These are phyloP conservation scores for Mesorhabditis sp. DNA, from an alignment of 2,888 invertebrate genomes.

Conservation along the genomic window DNA sequence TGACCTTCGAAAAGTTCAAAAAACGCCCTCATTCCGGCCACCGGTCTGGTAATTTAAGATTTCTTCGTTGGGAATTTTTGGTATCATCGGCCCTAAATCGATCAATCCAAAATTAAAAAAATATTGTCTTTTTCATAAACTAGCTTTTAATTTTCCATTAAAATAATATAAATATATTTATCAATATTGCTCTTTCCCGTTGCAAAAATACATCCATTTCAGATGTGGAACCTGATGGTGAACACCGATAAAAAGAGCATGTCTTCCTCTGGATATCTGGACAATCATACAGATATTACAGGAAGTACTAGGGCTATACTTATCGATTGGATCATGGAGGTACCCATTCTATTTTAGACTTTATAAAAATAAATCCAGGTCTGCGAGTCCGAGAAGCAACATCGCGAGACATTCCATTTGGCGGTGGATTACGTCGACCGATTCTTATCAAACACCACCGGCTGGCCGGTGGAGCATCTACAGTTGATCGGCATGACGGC, in stretches of 20 bases:
- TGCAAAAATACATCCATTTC: background rate
- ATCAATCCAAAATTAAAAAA: no score
- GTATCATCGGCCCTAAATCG: no score
- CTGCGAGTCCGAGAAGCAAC: slow-evolving; percentile 89
- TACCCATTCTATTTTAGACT: slow-evolving; percentile 53
- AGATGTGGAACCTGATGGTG: slow-evolving; percentile 82
- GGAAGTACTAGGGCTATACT: slow-evolving; percentile 89
- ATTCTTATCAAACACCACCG: slow-evolving; percentile 58
- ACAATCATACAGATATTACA: slow-evolving; percentile 69
- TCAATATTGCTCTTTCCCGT: no score
- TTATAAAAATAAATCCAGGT: slow-evolving; percentile 66
- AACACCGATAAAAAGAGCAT: slow-evolving; percentile 71
- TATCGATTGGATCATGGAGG: slow-evolving; percentile 94
- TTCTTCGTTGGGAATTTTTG: no score
- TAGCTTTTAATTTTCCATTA: no score
- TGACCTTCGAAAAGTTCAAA: no score
- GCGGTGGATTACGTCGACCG: slow-evolving; percentile 91
- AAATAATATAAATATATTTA: no score
- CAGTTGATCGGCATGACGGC: slow-evolving; percentile 93
- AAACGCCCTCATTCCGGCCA: no score
- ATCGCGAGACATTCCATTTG: slow-evolving; percentile 90
- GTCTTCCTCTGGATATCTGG: slow-evolving; percentile 66
- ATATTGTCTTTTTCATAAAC: no score
- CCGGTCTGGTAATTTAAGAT: no score
- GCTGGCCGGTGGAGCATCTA: slow-evolving; percentile 67